Conservation (phyloP, 2,113 vertebrate species). For the Tachycineta bicolor region DNA sequence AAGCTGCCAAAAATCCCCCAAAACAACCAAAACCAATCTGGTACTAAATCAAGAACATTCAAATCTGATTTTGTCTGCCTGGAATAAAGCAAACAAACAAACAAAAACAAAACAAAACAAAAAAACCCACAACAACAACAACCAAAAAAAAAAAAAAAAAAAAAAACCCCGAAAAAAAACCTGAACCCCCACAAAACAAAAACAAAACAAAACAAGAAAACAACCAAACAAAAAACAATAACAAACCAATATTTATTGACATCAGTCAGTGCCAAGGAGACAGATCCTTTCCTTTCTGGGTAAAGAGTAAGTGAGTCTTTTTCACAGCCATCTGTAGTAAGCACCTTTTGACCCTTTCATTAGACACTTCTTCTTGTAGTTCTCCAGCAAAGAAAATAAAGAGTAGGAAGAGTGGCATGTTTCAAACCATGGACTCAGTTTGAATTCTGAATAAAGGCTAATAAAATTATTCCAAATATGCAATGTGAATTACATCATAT, state of each 20-base stretch:
- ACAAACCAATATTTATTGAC: background rate
- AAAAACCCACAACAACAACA: too few relatives aligned
- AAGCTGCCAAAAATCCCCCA: background rate
- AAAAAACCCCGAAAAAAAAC: too few relatives aligned
- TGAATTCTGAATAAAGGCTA: background rate
- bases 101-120: background rate
- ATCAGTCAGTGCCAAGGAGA: background rate
- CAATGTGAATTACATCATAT: background rate
- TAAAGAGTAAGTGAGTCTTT: background rate
- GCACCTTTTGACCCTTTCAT: background rate
- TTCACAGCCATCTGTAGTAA: background rate
- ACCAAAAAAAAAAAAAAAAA: too few relatives aligned
- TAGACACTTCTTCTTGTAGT: background rate
- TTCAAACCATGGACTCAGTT: background rate
- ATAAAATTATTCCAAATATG: background rate
- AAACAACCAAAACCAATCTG: background rate
- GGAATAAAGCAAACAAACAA: background rate
- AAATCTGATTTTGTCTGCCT: background rate
- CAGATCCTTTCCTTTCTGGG: background rate
- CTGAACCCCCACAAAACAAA: too few relatives aligned
- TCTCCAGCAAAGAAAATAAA: background rate
- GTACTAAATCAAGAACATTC: background rate
- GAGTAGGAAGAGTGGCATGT: background rate
- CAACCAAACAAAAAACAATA: too few relatives aligned
- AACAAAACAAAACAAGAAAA: background rate